Conservation (phyloP, 2,113 vertebrate genomes). For the Pipa parva region DNA sequence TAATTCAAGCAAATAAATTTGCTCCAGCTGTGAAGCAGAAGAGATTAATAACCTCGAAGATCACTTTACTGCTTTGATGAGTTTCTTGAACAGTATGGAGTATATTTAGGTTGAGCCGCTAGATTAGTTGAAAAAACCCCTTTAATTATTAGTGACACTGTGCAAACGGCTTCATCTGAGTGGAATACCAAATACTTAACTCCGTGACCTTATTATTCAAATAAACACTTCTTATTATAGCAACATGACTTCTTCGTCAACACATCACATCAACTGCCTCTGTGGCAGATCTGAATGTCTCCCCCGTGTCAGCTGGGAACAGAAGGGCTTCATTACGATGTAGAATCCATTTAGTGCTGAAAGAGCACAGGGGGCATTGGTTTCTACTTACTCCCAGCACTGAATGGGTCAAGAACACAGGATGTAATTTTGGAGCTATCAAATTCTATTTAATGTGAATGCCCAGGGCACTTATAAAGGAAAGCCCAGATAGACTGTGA, state of each 20-base stretch:
- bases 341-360: constrained; percentile 28
- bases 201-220: constrained; percentile 74
- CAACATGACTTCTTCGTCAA: constrained; percentile 48
- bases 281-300: constrained; percentile 47
- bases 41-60: constrained; percentile 80
- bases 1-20: constrained; percentile 82
- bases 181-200: constrained; percentile 77
- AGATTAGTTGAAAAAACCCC: constrained; percentile 72
- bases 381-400: constrained; percentile 26
- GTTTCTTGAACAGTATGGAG: constrained; percentile 71
- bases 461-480: constrained; percentile 35
- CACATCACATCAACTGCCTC: constrained; percentile 49
- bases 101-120: constrained; percentile 75
- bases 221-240: constrained; percentile 68
- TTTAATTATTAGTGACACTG: constrained; percentile 87
- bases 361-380: constrained; percentile 4
- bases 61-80: constrained; percentile 71
- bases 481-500: constrained; percentile 30
- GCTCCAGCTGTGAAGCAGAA: constrained; percentile 70
- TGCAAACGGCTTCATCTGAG: constrained; percentile 69
- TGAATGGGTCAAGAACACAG: constrained; percentile 34
- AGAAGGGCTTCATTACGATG: constrained; percentile 26
- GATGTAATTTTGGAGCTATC: constrained; percentile 39
- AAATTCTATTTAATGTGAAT: constrained; percentile 41
- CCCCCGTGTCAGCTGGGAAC: constrained; percentile 38